Conservation (phyloP, 2,797 vertebrate genomes). For the Argyrosomus regius region DNA sequence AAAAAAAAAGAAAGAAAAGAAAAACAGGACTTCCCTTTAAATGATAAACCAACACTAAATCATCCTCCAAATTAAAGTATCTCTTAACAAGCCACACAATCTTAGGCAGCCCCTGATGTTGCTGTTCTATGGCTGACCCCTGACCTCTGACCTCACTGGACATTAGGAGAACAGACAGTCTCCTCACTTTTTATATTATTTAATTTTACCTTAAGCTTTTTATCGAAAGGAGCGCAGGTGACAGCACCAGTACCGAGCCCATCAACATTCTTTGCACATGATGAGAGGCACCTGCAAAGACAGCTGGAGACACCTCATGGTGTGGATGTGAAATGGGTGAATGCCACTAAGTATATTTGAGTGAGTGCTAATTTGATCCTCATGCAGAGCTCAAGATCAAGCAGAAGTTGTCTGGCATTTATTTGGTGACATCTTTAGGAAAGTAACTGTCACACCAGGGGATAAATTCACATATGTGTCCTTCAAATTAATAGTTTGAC, state of each 20-base stretch:
- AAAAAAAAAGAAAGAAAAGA: not conserved
- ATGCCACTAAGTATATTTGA: conserved; percentile 8
- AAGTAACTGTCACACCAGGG: not conserved
- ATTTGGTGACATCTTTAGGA: not conserved
- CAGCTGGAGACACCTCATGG: conserved; percentile 67
- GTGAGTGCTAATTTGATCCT: conserved; percentile 24
- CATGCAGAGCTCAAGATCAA: not conserved
- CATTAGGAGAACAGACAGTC: not conserved
- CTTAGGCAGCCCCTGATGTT: not conserved
- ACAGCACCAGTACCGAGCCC: conserved; percentile 23
- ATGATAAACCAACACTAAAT: conserved; percentile 7
- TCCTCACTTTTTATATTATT: not conserved
- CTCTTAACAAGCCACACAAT: not conserved
- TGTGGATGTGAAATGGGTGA: conserved; percentile 37
- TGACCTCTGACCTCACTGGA: conserved; percentile 29
- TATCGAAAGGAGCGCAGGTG: conserved; percentile 19
- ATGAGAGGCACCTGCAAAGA: conserved; percentile 64
- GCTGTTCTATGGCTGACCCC: not conserved
- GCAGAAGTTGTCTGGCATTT: not conserved
- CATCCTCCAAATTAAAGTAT: not conserved
- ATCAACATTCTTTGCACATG: conserved; percentile 19
- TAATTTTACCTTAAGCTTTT: not conserved
- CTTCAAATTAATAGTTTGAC: not conserved
- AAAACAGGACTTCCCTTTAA: not conserved
- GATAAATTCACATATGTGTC: not conserved